Base-by-base conservation (phyloP, 2,888 invertebrate genomes). In the Clusia tigrina region DNA sequence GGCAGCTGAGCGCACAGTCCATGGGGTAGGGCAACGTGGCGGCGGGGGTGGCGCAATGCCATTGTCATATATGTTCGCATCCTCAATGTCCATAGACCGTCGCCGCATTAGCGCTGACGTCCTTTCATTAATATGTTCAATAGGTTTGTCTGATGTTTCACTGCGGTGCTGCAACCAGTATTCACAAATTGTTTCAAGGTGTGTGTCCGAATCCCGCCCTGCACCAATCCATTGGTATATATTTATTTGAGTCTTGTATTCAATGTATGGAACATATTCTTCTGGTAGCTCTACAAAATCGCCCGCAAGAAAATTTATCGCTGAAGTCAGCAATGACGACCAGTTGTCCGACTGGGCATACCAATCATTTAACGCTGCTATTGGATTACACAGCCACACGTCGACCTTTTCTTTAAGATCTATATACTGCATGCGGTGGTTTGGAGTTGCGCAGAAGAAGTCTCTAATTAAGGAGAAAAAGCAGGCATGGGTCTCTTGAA, bases 391-490 rank as follows among this genome's bases (percentile, higher is more conserved):
- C 77, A 93, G 89, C 87, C 94, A 94, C 1, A 89, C 86, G 58
- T 87, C 85, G 24, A 94, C 87, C 54, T 91, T 86, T 71, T 91
- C 87, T 78, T 92, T 90, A 82, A 96, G 83, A 77, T 92, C 90
- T 5, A 86, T 86, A 67, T 91, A 88, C 24, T 91, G 91, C 83
- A 95, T 92, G 52, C 95, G 88, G 77, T 94, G 94, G 69, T 95
- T 94, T 1, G 90, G 88, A 3, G 93, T 90, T 0, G 94, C 92
- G 58, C 92, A 92, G 74, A 97, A 93, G 63, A 96, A 88, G 74
- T 95, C 96, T 3, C 96, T 87, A 25, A 97, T 87, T 48, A 97
- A 84, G 1, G 95, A 93, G 81, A 97, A 89, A 86, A 95, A 97
- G 80, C 91, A 92, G 0, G 91, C 88, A 71, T 93, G 93, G 0